Base-by-base conservation (phyloP, 2,888 invertebrate genomes). In the Ormia ochracea region DNA sequence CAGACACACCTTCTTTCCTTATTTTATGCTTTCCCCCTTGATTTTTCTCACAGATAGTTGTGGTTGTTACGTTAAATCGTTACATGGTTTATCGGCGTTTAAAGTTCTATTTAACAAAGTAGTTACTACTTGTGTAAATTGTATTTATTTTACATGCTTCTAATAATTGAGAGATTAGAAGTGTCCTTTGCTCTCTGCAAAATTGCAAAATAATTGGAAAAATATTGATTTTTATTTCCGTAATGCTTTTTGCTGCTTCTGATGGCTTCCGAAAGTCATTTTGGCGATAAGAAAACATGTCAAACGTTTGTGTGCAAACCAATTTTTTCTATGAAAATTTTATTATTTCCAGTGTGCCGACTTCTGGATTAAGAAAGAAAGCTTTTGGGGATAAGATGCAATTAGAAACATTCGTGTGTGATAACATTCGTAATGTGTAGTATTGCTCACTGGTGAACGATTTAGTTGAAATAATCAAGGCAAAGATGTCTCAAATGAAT, bases 151-250 rank as follows among this genome's bases (percentile, higher is more conserved):
- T 52, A 17, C 9, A 45, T 31, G 21, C 19, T 52, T 3, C 23
- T 21, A 9, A 38, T 66, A 66, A 38, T 61, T 54, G 56, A 36
- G 14, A 19, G 17, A 48, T 38, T 72, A 72, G 70, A 68, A 68
- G 66, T n/a, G 63, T 10, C 63, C 63, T 80, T 72, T 80, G 72
- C 68, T 76, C 76, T 68, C 43, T 17, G 28, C 10, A 63, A 76
- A 72, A 68, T 76, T 72, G 80, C 61, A n/a, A 65, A 68, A 76
- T 80, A 80, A 80, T 72, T 66, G 72, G 41, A 52, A 50, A 80
- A 76, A 68, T 76, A 73, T 76, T 76, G 59, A 65, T 66, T 75
- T 61, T 68, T 33, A 21, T 61, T 58, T 50, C 12, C 10, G 54
- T 14, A 9, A n/a, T 38, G 41, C 3, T 59, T 38, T 50, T 58